Conservation (phyloP, 2,888 invertebrate species). For the Tipula vernalis region DNA sequence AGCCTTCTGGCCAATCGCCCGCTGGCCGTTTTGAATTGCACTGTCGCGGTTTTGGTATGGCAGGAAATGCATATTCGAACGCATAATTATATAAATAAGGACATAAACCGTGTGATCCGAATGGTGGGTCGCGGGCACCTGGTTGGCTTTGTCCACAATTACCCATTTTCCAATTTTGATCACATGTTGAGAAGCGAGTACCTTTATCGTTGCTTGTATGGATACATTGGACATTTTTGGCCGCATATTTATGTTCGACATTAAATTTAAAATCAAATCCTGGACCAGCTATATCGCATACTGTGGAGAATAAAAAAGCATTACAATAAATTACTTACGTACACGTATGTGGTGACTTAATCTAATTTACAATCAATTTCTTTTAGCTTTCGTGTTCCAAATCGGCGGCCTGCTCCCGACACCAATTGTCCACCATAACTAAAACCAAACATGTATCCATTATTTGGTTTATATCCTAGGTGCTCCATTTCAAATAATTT, state of each 20-base stretch:
- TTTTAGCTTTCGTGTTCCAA: conserved; percentile 18
- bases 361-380: conserved; percentile 20
- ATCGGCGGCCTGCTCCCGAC: conserved; percentile 19
- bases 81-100: conserved; percentile 22
- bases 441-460: conserved; percentile 22
- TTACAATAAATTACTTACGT: neutral
- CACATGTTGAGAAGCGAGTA: conserved; percentile 20
- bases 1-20: conserved; percentile 18
- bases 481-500: conserved; percentile 19
- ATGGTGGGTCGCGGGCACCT: conserved; percentile 18
- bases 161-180: conserved; percentile 24
- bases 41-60: conserved; percentile 18
- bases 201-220: conserved; percentile 22
- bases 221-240: conserved; percentile 23
- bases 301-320: conserved; percentile 11
- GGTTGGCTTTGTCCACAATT: conserved; percentile 21
- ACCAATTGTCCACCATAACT: conserved; percentile 21
- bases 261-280: conserved; percentile 19
- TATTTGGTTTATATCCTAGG: conserved; percentile 18
- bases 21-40: conserved; percentile 14
- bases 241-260: conserved; percentile 19
- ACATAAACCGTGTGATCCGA: conserved; percentile 22
- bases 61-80: conserved; percentile 19
- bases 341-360: neutral
- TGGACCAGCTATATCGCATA: conserved; percentile 22